Evolutionary conservation across 2,888 invertebrate genomes (phyloP), one percentile per base, ranked within the genome.

Genomic region (Ormia ochracea): DNA sequence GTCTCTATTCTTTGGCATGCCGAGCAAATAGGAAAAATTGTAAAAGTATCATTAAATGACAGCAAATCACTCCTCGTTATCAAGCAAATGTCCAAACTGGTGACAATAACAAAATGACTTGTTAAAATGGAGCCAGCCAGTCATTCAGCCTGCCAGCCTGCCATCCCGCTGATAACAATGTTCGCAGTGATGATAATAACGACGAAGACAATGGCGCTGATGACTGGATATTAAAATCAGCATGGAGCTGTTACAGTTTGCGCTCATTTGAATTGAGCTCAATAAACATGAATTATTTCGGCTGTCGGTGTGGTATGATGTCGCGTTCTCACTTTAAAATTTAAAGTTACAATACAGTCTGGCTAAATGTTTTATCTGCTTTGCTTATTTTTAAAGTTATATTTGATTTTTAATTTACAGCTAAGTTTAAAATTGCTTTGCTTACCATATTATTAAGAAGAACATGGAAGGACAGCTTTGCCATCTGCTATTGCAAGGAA

Each of bases 331-430:
- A 33, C 61, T 54, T 43, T 72, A 54, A 61, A 72, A 33, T 63
- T 21, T 72, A 31, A 50, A 43, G 12, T 28, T 50, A 12, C 50
- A 45, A 26, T 38, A 31, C 41, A 45, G 45, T 45, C 54, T 45
- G 56, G 63, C 63, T 73, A 63, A 73, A 56, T 36, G 33, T 50
- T 31, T 54, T 54, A 73, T 63, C 63, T 73, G 63, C 56, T 65
- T 28, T 41, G 28, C 21, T 41, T 31, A 10, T 5, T 33, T 41
- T 48, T n/a, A 2, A 5, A n/a, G 2, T 31, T 26, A 50, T 26
- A 9, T 61, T 41, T 12, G 2, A 36, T 21, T 45, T 56, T 58
- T 7, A n/a, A n/a, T n/a, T 70, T 17, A 19, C 58, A 59, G 69
- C 61, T 69, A 59, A 38, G 41, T 10, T 21, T 21, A 10, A 9